Evolutionary conservation across 2,888 invertebrate species (phyloP), one percentile per base, ranked within the genome.

Genomic region (Phaedon cochleariae): DNA sequence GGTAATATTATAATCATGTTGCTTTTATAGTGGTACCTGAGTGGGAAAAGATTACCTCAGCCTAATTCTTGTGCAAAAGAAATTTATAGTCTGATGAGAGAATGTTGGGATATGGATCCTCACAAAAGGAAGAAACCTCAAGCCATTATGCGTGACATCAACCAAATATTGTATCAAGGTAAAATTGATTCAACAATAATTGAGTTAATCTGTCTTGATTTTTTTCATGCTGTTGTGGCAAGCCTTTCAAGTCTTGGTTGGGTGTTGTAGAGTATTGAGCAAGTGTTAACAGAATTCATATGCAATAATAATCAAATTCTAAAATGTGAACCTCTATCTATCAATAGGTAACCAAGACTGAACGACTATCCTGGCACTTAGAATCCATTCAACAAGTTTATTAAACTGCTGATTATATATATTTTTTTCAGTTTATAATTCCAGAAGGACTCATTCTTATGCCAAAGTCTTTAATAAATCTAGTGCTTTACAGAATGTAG

Each of bases 111-210:
- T 76, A 83, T 86, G 59, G 90, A 92, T 80, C 90, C 90, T 6
- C 89, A 89, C 63, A 84, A 86, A 51, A 84, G 92, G 21, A 91
- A 92, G 80, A 90, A 92, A 74, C 95, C 93, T 59, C 95, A 95
- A 84, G 91, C 90, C 68, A 91, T 95, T 76, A 92, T 95, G 89
- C 87, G 94, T 79, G 93, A 94, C 84, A 89, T 94, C 73, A 92
- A 92, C 84, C 92, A 92, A 81, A 89, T 93, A 79, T 84, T 92
- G 70, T 91, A 92, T 79, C 89, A 91, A 84, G 88, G 90, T 90
- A 78, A 74, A 63, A 34, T 34, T 18, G 2, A 18, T 57, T n/a
- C n/a, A n/a, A n/a, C n/a, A 15, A 15, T 46, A 1, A 31, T 17
- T 10, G 26, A 48, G 21, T 62, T 6, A 0, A 49, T 20, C 15